A percentile compares a stretch with the other conserved stretches of the same genome.
These are phyloP conservation scores for Oryzias dopingdopingensis DNA, from an alignment of 2,797 vertebrate species.

Conservation along the genomic window DNA sequence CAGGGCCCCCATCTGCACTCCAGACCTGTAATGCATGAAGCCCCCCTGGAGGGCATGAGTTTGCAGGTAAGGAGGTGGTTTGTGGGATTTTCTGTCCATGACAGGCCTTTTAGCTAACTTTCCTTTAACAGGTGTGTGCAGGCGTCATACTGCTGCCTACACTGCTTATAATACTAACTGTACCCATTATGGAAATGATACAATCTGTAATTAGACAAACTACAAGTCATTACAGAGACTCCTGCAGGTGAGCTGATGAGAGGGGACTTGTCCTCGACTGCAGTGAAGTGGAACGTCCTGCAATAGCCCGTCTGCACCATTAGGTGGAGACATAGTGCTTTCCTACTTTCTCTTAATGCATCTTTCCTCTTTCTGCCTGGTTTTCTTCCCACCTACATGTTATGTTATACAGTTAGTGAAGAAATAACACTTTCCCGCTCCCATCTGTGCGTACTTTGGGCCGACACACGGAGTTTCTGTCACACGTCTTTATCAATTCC, in stretches of 20 bases:
- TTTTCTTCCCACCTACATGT: conserved; percentile 26
- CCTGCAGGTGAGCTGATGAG: conserved; percentile 71
- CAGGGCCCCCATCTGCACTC: conserved; percentile 23
- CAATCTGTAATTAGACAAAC: conserved; percentile 68
- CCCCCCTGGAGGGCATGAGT: conserved; percentile 25
- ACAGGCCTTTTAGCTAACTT: conserved; percentile 11
- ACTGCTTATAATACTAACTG: conserved; percentile 63
- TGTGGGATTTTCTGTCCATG: conserved; percentile 7
- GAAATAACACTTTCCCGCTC: conserved; percentile 15
- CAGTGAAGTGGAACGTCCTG: conserved; percentile 39
- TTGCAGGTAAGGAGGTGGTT: conserved; percentile 22
- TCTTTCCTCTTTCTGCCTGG: conserved; percentile 20
- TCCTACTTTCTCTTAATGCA: conserved; percentile 9
- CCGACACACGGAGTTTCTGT: conserved; percentile 9
- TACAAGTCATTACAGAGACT: conserved; percentile 62
- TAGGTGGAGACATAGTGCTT: conserved; percentile 68
- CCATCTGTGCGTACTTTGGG: conserved; percentile 16
- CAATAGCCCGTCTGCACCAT: conserved; percentile 37
- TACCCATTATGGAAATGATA: conserved; percentile 67
- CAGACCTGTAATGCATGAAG: conserved; percentile 27
- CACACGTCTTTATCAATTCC: conserved; percentile 34
- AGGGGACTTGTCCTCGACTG: conserved; percentile 53
- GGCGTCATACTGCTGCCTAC: conserved; percentile 43
- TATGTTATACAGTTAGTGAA: conserved; percentile 30
- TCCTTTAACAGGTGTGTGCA: conserved; percentile 15